These are phyloP conservation scores for Polyploca ridens DNA, from an alignment of 2,888 invertebrate genomes.

Conservation along the genomic window DNA sequence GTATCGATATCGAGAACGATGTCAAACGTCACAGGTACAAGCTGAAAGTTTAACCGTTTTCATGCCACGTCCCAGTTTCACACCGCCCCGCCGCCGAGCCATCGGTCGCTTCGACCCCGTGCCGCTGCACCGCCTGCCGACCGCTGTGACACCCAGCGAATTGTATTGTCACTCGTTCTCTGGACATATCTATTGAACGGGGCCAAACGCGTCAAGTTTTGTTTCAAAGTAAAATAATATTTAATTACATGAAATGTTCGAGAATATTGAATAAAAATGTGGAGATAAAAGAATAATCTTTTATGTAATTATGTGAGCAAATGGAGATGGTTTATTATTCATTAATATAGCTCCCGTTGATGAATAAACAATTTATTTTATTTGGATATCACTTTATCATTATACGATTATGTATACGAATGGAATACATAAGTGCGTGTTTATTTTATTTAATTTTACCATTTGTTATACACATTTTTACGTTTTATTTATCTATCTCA, in stretches of 20 bases:
- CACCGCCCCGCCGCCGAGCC: background rate
- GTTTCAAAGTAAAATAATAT: background rate
- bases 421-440: no score
- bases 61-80: background rate
- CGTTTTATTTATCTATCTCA: no score
- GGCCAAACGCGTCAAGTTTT: background rate
- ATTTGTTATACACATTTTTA: no score
- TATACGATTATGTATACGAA: no score
- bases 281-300: background rate
- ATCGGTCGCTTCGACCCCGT: constrained; percentile 9
- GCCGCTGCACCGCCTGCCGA: constrained; percentile 17
- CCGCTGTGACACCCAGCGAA: constrained; percentile 34
- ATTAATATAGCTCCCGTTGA: background rate
- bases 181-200: background rate
- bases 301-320: background rate
- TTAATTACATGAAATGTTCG: background rate
- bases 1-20: background rate
- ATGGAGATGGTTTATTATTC: background rate
- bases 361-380: background rate
- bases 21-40: background rate
- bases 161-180: constrained; percentile 42
- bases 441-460: no score
- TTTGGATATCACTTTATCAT: background rate
- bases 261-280: background rate
- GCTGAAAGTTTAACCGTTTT: background rate